These are phyloP conservation scores for Cybosia mesomella DNA, from an alignment of 2,888 invertebrate genomes.

Conservation along the genomic window DNA sequence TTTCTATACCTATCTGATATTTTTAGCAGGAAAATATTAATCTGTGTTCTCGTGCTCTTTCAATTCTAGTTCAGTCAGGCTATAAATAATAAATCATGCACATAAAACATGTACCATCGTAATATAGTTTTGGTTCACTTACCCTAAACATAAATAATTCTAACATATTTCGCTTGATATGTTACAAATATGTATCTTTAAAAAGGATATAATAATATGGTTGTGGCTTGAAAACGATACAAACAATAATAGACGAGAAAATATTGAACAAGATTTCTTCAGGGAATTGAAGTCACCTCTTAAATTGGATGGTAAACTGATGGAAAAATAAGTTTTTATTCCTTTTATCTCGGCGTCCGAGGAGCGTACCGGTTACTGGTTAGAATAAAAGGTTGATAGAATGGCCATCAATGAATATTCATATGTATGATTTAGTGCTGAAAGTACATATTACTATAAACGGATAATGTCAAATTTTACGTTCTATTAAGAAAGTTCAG, in stretches of 20 bases:
- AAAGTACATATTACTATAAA: background rate
- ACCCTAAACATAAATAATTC: constrained; percentile 1
- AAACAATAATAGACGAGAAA: constrained; percentile 59
- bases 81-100: constrained; percentile 1
- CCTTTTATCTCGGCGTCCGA: background rate
- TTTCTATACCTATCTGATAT: too few species aligned
- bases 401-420: constrained; percentile 6
- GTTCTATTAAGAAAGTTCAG: too few species aligned
- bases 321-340: constrained; percentile 54
- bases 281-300: constrained; percentile 71
- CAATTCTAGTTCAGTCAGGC: constrained; percentile 1
- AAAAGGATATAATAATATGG: background rate
- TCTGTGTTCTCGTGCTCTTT: background rate
- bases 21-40: background rate
- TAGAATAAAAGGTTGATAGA: background rate
- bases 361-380: background rate
- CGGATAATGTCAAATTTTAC: too few species aligned
- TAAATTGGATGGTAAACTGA: constrained; percentile 77
- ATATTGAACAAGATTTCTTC: constrained; percentile 75
- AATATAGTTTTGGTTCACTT: constrained; percentile 2
- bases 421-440: constrained; percentile 1
- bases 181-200: constrained; percentile 1
- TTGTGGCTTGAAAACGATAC: background rate
- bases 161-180: background rate
- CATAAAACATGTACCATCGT: background rate